Evolutionary conservation across 2,888 invertebrate species (phyloP).

Genomic region (Oegoconia quadripuncta): DNA sequence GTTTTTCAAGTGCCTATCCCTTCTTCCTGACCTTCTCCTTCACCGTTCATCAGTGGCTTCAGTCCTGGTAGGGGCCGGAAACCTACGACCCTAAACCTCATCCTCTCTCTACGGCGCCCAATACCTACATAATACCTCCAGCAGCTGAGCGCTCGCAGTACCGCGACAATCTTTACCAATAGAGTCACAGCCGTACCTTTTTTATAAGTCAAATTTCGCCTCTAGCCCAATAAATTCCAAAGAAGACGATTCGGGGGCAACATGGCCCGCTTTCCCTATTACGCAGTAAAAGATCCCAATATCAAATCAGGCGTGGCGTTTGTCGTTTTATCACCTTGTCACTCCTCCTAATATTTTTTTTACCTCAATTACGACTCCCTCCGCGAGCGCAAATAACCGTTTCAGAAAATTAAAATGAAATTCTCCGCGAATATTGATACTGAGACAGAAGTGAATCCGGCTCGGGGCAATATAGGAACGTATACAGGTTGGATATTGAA

Average conservation of each 20-base stretch:
- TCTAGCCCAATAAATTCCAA: slow-evolving; percentile 47
- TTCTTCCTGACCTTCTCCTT: no score
- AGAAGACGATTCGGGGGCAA: slow-evolving; percentile 34
- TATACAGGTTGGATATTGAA: no score
- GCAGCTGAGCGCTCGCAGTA: no score
- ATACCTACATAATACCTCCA: no score
- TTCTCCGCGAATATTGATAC: slow-evolving; percentile 57
- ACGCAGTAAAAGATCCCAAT: slow-evolving; percentile 63
- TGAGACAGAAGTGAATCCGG: slow-evolving; percentile 30
- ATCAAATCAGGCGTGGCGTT: slow-evolving; percentile 65
- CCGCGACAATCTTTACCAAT: no score
- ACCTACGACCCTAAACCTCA: no score
- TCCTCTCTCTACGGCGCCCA: no score
- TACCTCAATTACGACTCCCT: slow-evolving; percentile 64
- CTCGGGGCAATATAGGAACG: no score
- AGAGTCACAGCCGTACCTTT: not conserved
- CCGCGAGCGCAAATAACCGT: slow-evolving; percentile 58
- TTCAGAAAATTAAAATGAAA: slow-evolving; percentile 62
- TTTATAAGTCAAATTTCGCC: slow-evolving; percentile 13
- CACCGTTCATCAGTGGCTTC: no score
- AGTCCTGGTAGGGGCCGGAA: no score
- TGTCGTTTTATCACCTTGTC: slow-evolving; percentile 72
- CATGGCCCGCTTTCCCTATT: slow-evolving; percentile 50
- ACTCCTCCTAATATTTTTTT: slow-evolving; percentile 64
- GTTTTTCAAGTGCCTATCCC: no score